Evolutionary conservation across 2,113 vertebrate species (phyloP).

Genomic region (Dissostichus mawsoni): DNA sequence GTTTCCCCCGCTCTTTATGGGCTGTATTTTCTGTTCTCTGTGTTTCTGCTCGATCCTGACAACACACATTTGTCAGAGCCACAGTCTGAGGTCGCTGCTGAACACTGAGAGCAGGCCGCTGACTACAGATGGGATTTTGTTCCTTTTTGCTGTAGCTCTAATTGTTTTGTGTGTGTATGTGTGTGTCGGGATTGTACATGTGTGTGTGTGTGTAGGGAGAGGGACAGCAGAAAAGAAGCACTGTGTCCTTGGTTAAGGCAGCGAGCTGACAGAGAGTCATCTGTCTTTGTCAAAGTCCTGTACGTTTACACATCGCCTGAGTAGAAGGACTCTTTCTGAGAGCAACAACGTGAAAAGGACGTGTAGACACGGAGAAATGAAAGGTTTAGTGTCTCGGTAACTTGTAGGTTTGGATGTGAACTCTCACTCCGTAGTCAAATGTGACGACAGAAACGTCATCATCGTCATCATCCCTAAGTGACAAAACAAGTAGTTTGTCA

Average conservation of each 20-base stretch:
- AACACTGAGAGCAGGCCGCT: constrained; percentile 53
- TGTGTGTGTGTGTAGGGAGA: not conserved
- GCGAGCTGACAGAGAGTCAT: constrained; percentile 65
- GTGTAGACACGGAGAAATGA: constrained; percentile 2
- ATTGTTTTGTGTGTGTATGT: constrained; percentile 53
- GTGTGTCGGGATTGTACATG: not conserved
- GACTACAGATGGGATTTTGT: constrained; percentile 61
- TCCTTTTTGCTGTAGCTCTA: constrained; percentile 45
- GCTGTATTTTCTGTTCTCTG: not conserved
- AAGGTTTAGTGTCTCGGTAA: not conserved
- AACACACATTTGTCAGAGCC: constrained; percentile 48
- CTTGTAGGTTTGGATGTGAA: not conserved
- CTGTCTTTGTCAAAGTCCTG: constrained; percentile 65
- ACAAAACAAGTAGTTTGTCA: not conserved
- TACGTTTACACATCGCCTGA: constrained; percentile 52
- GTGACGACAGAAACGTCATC: not conserved
- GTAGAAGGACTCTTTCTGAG: constrained; percentile 36
- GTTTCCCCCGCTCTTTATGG: not conserved
- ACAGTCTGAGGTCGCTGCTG: constrained; percentile 54
- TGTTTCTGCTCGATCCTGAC: constrained; percentile 17
- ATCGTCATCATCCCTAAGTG: not conserved
- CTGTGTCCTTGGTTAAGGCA: constrained; percentile 66
- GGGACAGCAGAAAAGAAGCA: constrained; percentile 22
- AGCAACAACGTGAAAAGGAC: constrained; percentile 24
- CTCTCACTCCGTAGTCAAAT: not conserved